A percentile compares a stretch with the other conserved stretches of the same genome.
These are phyloP conservation scores for Cygnus buccinator DNA, from an alignment of 2,113 vertebrate genomes.

Conservation along the genomic window DNA sequence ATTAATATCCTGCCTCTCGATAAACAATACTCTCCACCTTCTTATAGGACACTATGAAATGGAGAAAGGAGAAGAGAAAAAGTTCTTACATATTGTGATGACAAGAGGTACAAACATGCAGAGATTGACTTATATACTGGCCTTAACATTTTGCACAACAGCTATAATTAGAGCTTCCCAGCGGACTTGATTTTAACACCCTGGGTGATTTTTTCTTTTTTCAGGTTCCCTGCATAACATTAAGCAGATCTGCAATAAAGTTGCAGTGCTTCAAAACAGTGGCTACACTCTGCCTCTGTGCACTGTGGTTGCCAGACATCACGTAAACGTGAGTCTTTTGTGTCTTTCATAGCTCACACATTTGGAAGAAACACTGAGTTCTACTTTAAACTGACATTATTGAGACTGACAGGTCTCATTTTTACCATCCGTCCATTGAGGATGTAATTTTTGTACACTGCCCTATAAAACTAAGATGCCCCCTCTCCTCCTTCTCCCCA, in stretches of 20 bases:
- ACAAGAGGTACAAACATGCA: background rate
- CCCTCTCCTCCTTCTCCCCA: too few relatives aligned
- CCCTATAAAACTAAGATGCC: background rate
- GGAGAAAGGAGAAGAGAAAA: background rate
- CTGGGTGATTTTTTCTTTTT: background rate
- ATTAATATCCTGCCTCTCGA: background rate
- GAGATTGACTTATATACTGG: background rate
- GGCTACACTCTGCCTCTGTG: background rate
- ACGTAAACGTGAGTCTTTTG: background rate
- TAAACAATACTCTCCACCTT: background rate
- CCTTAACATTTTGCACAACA: background rate
- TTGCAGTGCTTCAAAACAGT: background rate
- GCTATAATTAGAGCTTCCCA: background rate
- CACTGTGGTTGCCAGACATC: background rate
- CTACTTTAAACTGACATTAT: background rate
- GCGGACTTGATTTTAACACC: background rate
- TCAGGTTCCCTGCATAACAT: background rate
- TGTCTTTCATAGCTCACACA: background rate
- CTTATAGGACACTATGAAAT: background rate
- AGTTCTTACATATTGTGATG: background rate
- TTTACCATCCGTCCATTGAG: background rate
- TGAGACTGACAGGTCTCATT: background rate
- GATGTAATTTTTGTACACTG: slow-evolving; percentile 6
- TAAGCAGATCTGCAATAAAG: background rate
- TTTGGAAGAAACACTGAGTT: background rate